These are phyloP conservation scores for Oscheius sp. DNA, from an alignment of 2,888 invertebrate genomes.

Conservation along the genomic window DNA sequence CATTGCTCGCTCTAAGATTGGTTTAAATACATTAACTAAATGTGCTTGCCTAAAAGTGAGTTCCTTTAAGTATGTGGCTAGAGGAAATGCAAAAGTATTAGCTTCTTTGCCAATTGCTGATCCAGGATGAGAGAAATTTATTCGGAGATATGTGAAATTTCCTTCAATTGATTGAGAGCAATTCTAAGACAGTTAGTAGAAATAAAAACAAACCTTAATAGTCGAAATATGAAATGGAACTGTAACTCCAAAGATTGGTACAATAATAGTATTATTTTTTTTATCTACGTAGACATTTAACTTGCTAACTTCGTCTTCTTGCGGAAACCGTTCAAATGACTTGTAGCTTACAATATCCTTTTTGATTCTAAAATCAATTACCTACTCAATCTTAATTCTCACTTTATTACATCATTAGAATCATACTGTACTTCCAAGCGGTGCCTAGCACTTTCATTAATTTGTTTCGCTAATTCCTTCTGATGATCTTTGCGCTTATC, in stretches of 20 bases:
- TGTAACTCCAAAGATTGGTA: slow-evolving; percentile 93
- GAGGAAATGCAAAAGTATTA: slow-evolving; percentile 88
- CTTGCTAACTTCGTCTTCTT: slow-evolving; percentile 91
- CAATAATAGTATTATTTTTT: slow-evolving; percentile 92
- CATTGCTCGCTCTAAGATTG: slow-evolving; percentile 73
- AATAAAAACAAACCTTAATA: slow-evolving; percentile 78
- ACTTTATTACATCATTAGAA: slow-evolving; percentile 50
- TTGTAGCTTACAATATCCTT: slow-evolving; percentile 96
- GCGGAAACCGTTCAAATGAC: slow-evolving; percentile 87
- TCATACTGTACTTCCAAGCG: slow-evolving; percentile 83
- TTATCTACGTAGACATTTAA: slow-evolving; percentile 93
- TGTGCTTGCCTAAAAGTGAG: slow-evolving; percentile 76
- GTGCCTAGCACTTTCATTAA: slow-evolving; percentile 92
- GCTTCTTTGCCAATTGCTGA: slow-evolving; percentile 87
- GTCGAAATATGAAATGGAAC: slow-evolving; percentile 99
- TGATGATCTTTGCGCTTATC: slow-evolving; percentile 97
- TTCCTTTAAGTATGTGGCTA: slow-evolving; percentile 97
- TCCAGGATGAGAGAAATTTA: slow-evolving; percentile 98
- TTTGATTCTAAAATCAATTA: slow-evolving; percentile 56
- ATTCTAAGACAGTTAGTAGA: slow-evolving; percentile 79
- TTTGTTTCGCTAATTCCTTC: slow-evolving; percentile 85
- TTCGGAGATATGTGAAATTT: slow-evolving; percentile 94
- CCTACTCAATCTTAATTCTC: no score
- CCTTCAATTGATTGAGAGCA: slow-evolving; percentile 98
- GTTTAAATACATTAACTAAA: not conserved